Evolutionary conservation across 2,113 vertebrate genomes (phyloP), one percentile per base, ranked within the genome.

Genomic region (Struthidea cinerea): DNA sequence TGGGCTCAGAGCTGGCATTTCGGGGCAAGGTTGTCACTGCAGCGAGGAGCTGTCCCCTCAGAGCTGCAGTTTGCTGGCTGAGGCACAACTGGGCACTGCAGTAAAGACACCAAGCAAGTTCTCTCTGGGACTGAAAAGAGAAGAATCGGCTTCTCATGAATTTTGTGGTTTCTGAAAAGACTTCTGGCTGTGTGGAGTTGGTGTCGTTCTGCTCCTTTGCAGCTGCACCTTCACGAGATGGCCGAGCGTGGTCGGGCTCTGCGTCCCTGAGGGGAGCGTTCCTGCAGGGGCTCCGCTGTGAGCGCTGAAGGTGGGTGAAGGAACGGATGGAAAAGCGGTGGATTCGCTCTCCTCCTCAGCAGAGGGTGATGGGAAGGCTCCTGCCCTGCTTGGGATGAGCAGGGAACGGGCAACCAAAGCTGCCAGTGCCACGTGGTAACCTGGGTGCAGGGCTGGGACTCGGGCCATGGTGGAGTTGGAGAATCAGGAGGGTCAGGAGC

Each of bases 371-470:
- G 46, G 57, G 16, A 18, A 33, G 46, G 14, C 16, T 59, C 67
- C 56, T n/a, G 60, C 20, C 20, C 50, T 52, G 33, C 81, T 42
- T 49, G 61, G 70, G 18, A 13, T 2, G 2, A 44, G 89, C 3
- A 0, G n/a, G 63, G 32, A 73, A 32, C 2, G 4, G 52, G 77
- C 52, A 46, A 1, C 33, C 30, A 8, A 16, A 56, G 10, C 42
- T 15, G 68, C 42, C 68, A 41, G 69, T 2, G 5, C 13, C 0
- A 0, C 0, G 1, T 21, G 64, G 64, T 7, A 1, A 8, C 0
- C 0, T 7, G 32, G 42, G 9, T 7, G 9, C 21, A 2, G 63
- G 52, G 63, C 3, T 35, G 59, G 74, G 49, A 20, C 53, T 70
- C 60, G 28, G 60, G 13, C 60, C 17, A 3, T 0, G 21, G 52